These are phyloP conservation scores for Paedocypris sp. DNA, from an alignment of 2,113 vertebrate genomes.

Conservation along the genomic window DNA sequence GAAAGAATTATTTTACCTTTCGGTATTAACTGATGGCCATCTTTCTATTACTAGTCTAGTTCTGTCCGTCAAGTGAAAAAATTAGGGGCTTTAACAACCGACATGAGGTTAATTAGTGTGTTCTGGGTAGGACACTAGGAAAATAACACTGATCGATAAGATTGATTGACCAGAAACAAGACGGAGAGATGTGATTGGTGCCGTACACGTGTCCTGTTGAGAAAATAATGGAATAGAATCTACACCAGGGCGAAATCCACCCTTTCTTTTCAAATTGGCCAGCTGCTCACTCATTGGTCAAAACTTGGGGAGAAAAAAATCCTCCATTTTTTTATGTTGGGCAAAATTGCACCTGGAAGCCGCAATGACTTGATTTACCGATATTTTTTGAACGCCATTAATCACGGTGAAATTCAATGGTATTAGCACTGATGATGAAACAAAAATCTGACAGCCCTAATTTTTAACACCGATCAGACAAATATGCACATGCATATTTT, in stretches of 20 bases:
- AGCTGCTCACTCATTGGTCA: no score
- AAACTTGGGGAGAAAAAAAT: no score
- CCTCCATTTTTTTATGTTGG: no score
- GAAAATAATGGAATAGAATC: constrained; percentile 36
- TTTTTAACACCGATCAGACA: neutral
- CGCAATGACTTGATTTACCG: no score
- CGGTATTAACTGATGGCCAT: constrained; percentile 41
- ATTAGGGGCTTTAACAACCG: constrained; percentile 66
- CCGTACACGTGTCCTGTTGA: constrained; percentile 32
- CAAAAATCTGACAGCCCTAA: no score
- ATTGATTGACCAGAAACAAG: constrained; percentile 45
- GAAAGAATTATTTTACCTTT: constrained; percentile 13
- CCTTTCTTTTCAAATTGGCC: no score
- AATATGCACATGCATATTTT: neutral
- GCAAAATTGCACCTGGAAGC: no score
- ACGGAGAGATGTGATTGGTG: constrained; percentile 40
- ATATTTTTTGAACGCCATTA: no score
- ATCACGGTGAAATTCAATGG: no score
- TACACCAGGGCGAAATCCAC: constrained; percentile 35
- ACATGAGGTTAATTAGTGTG: constrained; percentile 56
- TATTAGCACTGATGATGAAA: no score
- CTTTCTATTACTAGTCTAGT: constrained; percentile 64
- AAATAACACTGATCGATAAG: constrained; percentile 62
- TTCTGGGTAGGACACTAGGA: constrained; percentile 53
- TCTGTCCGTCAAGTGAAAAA: constrained; percentile 66